Base-by-base conservation (phyloP, 92 coral and sea anemone species). In the Parazoanthus darwini region DNA sequence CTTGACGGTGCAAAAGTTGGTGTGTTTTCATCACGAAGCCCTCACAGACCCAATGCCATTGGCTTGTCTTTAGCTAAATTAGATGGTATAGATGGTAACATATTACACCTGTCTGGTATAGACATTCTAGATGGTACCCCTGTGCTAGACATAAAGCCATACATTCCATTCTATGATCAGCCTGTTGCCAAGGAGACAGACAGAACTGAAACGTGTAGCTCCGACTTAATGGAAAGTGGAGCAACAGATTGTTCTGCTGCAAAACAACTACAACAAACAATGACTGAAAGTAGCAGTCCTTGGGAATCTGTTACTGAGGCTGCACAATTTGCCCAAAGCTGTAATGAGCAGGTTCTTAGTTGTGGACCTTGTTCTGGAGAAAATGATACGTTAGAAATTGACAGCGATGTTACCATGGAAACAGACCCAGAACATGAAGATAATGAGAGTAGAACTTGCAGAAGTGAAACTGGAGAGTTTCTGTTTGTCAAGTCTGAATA, bases 31-130 rank as follows among this genome's bases (percentile, higher is more conserved):
- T 85, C 90, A 20, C 93, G 95, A 66, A 93, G 95, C 58, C 95
- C 95, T 8, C 95, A 93, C 89, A 90, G 95, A 59, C 95, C 95
- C 26, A 93, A 91, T 88, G 90, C 95, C 54, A 93, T 93, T 91
- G 95, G 95, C 35, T 85, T 93, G 5, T 91, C 95, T 22, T 72
- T 93, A 74, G 95, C 93, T 23, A 85, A 85, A 39, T 90, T 93
- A 48, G 90, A 93, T 86, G 88, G 89, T 76, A 91, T 93, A 42
- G 11, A 72, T 8, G 93, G 93, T 14, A 86, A 86, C 63, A 84
- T 85, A 18, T 86, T 93, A 81, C 59, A 88, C 18, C 37, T 93
- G 25, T 93, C 95, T 43, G 95, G 92, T 67, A 88, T 93, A 37
- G 95, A 93, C 86, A 85, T 93, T 18, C 51, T 93, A 43, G 92